phyloP scores from a whole-genome alignment of 2,888 invertebrate species.

The Pimpla rufipes region DNA sequence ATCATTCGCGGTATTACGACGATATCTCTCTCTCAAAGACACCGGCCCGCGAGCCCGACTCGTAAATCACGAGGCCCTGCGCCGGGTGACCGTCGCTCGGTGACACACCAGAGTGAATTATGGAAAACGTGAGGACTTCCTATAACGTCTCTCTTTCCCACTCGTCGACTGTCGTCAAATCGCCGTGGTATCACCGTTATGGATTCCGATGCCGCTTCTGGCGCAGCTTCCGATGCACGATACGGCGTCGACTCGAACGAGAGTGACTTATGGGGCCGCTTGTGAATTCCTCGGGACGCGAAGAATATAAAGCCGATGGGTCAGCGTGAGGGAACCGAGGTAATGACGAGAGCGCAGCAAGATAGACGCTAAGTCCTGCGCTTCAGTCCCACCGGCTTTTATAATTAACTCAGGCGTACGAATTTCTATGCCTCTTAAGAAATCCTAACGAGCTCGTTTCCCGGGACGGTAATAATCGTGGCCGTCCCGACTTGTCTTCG shows the following conservation, averaged over 20 bases:
- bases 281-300: slow-evolving; percentile 53
- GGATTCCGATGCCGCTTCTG: slow-evolving; percentile 58
- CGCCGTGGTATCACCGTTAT: slow-evolving; percentile 55
- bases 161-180: slow-evolving; percentile 3
- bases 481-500: neutral
- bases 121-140: slow-evolving; percentile 81
- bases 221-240: slow-evolving; percentile 57
- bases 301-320: slow-evolving; percentile 38
- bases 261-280: slow-evolving; percentile 64
- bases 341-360: slow-evolving; percentile 23
- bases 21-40: slow-evolving; percentile 44
- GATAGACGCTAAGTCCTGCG: slow-evolving; percentile 7
- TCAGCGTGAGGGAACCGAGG: slow-evolving; percentile 15
- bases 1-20: slow-evolving; percentile 46
- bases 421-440: slow-evolving; percentile 64
- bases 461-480: slow-evolving; percentile 64
- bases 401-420: slow-evolving; percentile 63
- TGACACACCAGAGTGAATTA: slow-evolving; percentile 78
- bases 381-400: slow-evolving; percentile 52
- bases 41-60: slow-evolving; percentile 33
- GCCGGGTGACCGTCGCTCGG: slow-evolving; percentile 67
- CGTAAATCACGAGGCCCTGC: slow-evolving; percentile 69
- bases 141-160: slow-evolving; percentile 66
- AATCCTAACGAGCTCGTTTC: slow-evolving; percentile 67
- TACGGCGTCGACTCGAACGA: slow-evolving; percentile 33